phyloP scores from a whole-genome alignment of 2,888 invertebrate genomes.

The Scaptomyza flava region DNA sequence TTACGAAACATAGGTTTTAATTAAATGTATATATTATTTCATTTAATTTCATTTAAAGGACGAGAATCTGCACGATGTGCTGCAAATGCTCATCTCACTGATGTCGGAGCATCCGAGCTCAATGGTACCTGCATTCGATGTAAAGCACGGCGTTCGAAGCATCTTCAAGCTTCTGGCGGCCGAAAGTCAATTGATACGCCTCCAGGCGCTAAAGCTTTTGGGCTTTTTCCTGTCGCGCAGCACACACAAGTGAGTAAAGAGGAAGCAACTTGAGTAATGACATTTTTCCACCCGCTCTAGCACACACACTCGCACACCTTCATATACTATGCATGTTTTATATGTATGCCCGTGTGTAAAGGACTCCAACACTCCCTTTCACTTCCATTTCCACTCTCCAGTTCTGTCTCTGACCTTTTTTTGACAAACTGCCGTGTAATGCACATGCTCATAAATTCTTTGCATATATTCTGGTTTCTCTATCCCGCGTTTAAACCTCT shows the following conservation, averaged over 20 bases:
- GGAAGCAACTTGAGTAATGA: conserved; percentile 2
- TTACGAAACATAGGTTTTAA: not conserved
- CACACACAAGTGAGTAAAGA: conserved; percentile 94
- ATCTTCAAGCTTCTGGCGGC: conserved; percentile 98
- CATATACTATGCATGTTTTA: not conserved
- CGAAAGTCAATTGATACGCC: conserved; percentile 96
- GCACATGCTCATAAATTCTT: conserved; percentile 48
- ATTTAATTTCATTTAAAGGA: conserved; percentile 86
- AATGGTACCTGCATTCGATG: conserved; percentile 99
- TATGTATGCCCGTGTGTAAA: not conserved
- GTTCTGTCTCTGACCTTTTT: not conserved
- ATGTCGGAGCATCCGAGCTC: conserved; percentile 99
- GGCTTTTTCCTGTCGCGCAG: conserved; percentile 99
- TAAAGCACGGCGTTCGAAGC: conserved; percentile 97
- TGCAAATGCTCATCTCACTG: conserved; percentile 97
- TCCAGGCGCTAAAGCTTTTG: conserved; percentile 97
- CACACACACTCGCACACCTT: not conserved
- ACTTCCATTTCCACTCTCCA: not conserved
- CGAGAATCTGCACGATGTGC: conserved; percentile 98
- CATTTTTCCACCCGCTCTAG: not conserved
- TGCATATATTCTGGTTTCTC: conserved; percentile 25
- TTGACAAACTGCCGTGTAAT: conserved; percentile 53
- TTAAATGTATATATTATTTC: not conserved
- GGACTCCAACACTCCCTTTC: not conserved
- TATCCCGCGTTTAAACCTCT: not conserved